Percentiles rank a stretch among this genome's conserved stretches.
phyloP scores from a whole-genome alignment of 1,140 invertebrate species.

The Prorops nasuta region DNA sequence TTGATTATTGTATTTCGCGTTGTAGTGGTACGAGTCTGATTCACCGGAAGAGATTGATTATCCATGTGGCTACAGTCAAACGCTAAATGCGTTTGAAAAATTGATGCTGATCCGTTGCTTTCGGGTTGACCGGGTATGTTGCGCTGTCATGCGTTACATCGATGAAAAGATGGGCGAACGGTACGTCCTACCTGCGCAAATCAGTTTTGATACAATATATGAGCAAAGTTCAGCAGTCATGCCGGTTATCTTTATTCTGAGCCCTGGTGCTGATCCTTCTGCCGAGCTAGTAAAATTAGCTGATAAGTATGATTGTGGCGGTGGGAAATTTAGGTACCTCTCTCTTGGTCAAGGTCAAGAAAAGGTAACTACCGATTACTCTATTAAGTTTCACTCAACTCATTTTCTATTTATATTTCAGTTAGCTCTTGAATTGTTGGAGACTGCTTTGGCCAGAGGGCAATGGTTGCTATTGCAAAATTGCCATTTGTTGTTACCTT shows the following conservation, averaged over 20 bases:
- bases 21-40: conserved; percentile 81
- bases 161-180: conserved; percentile 78
- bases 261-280: conserved; percentile 84
- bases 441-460: conserved; percentile 72
- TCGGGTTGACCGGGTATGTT: conserved; percentile 80
- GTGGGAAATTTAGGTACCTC: conserved; percentile 75
- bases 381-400: not conserved
- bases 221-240: conserved; percentile 76
- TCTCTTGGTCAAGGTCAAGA: conserved; percentile 90
- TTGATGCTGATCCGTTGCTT: conserved; percentile 85
- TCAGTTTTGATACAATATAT: conserved; percentile 78
- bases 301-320: conserved; percentile 67
- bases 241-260: conserved; percentile 85
- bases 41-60: conserved; percentile 68
- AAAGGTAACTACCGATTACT: conserved; percentile 53
- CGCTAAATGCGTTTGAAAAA: conserved; percentile 67
- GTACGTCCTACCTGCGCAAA: conserved; percentile 80
- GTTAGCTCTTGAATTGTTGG: conserved; percentile 71
- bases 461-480: conserved; percentile 90
- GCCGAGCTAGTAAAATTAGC: conserved; percentile 85
- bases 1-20: conserved; percentile 12
- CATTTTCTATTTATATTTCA: conserved; percentile 36
- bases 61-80: conserved; percentile 68
- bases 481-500: conserved; percentile 81
- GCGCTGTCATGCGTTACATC: conserved; percentile 77